phyloP scores from a whole-genome alignment of 1,140 invertebrate species.

The Rhynchophorus ferrugineus region DNA sequence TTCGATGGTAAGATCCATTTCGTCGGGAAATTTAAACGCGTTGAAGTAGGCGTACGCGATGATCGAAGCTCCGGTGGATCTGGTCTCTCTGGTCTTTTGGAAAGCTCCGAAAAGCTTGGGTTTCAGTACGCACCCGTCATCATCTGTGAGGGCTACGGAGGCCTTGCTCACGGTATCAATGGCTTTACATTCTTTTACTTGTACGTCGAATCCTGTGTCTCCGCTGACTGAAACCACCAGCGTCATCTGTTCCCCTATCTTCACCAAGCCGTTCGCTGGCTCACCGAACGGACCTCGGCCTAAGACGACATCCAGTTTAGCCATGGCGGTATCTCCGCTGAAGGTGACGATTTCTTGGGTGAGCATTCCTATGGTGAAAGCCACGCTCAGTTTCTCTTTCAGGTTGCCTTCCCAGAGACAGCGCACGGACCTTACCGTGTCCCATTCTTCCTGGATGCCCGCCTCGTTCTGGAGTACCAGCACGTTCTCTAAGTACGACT shows the following conservation, averaged over 20 bases:
- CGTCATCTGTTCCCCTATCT: slow-evolving; percentile 77
- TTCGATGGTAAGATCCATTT: slow-evolving; percentile 76
- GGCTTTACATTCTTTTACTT: slow-evolving; percentile 69
- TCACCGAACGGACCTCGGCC: slow-evolving; percentile 71
- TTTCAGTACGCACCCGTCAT: slow-evolving; percentile 70
- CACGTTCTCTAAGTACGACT: slow-evolving; percentile 74
- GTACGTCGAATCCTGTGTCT: slow-evolving; percentile 70
- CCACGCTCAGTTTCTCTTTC: slow-evolving; percentile 64
- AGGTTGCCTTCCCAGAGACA: slow-evolving; percentile 77
- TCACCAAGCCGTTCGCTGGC: slow-evolving; percentile 67
- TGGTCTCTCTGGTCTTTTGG: slow-evolving; percentile 69
- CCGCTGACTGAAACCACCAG: slow-evolving; percentile 74
- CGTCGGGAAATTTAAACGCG: slow-evolving; percentile 83
- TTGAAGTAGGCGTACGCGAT: slow-evolving; percentile 76
- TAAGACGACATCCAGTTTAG: slow-evolving; percentile 69
- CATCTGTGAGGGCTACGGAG: slow-evolving; percentile 63
- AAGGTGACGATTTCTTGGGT: slow-evolving; percentile 75
- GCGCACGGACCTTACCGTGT: slow-evolving; percentile 65
- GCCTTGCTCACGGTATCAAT: slow-evolving; percentile 58
- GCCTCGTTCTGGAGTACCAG: slow-evolving; percentile 73
- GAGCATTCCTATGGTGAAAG: slow-evolving; percentile 70
- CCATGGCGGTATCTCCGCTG: slow-evolving; percentile 73
- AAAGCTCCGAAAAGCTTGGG: slow-evolving; percentile 76
- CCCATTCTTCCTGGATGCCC: slow-evolving; percentile 77
- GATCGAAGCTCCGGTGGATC: slow-evolving; percentile 61